Base-by-base conservation (phyloP, 92 coral and sea anemone species). In the Paragorgia papillata region DNA sequence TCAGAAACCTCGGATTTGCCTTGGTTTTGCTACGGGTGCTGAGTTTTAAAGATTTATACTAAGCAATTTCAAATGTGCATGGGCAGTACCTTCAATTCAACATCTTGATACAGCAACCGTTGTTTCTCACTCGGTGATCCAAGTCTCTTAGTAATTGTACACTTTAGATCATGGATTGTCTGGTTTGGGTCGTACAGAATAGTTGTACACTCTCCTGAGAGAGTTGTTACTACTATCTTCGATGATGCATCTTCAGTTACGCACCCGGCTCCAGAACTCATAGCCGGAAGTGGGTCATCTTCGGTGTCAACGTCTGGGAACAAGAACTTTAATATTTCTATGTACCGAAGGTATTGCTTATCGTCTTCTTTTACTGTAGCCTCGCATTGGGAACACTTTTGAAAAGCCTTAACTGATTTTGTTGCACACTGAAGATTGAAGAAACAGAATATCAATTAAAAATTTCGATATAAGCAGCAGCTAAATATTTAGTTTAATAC, bases 321-420 rank as follows among this genome's bases (percentile, higher is more conserved):
- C 3, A 71, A 33, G 78, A 71, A 55, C 53, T 71, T 51, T 50
- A 71, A 22, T 19, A 31, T 53, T 28, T 53, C 64, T 33, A 71
- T 33, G 54, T 71, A 71, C 14, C 41, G 37, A 63, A 33, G 64
- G 24, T 71, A 71, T 35, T 28, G 41, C 7, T 53, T 64, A 35
- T 71, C 54, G 17, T 71, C 49, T 71, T 71, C 78, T 14, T 21
- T 33, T 6, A 55, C 78, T 9, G 50, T 4, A 33, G 1, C 54
- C 29, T 53, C 78, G 37, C 78, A 71, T 32, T 71, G 78, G 13
- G 78, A 71, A 55, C 78, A 71, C 58, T 71, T 71, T 17, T 71
- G 53, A 14, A 0, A 9, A 4, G 21, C 32, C 50, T 51, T 55
- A 5, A 71, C 78, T 9, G 78, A 71, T 7, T 28, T 51, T 32